Evolutionary conservation across 2,797 vertebrate genomes (phyloP).

Genomic region (Erpetoichthys calabaricus): DNA sequence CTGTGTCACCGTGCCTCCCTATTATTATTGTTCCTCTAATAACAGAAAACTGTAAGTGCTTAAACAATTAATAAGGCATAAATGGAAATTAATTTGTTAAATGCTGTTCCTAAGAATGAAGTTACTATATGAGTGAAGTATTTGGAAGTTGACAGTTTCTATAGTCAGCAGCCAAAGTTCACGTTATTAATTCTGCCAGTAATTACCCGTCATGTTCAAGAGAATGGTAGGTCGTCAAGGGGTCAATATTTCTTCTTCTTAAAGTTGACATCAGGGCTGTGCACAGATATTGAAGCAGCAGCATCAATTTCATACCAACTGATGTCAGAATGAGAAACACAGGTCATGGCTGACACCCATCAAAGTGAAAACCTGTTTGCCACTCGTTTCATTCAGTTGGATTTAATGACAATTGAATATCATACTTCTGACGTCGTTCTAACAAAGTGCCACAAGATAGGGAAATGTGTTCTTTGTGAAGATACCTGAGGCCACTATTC

Average conservation of each 20-base stretch:
- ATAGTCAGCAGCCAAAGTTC: not conserved
- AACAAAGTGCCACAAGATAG: not conserved
- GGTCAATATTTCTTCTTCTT: slow-evolving; percentile 34
- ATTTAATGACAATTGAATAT: slow-evolving; percentile 38
- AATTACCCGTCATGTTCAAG: slow-evolving; percentile 19
- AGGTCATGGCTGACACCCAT: slow-evolving; percentile 27
- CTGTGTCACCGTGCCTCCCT: too few relatives aligned
- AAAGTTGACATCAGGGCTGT: slow-evolving; percentile 25
- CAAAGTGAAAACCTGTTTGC: slow-evolving; percentile 48
- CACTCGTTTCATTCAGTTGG: slow-evolving; percentile 42
- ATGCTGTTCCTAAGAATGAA: not conserved
- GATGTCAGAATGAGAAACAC: slow-evolving; percentile 36
- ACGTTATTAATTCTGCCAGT: slow-evolving; percentile 14
- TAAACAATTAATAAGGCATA: too few relatives aligned
- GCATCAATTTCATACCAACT: slow-evolving; percentile 47
- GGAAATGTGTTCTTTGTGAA: not conserved
- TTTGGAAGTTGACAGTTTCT: not conserved
- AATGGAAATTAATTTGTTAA: too few relatives aligned
- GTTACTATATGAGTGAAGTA: not conserved
- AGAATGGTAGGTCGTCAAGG: slow-evolving; percentile 26
- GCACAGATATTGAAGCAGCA: slow-evolving; percentile 36
- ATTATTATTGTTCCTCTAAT: too few relatives aligned
- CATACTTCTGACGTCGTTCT: slow-evolving; percentile 20
- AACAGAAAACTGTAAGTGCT: too few relatives aligned
- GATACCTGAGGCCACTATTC: too few relatives aligned